Base-by-base conservation (phyloP, 2,888 invertebrate genomes). In the Meta bourneti region DNA sequence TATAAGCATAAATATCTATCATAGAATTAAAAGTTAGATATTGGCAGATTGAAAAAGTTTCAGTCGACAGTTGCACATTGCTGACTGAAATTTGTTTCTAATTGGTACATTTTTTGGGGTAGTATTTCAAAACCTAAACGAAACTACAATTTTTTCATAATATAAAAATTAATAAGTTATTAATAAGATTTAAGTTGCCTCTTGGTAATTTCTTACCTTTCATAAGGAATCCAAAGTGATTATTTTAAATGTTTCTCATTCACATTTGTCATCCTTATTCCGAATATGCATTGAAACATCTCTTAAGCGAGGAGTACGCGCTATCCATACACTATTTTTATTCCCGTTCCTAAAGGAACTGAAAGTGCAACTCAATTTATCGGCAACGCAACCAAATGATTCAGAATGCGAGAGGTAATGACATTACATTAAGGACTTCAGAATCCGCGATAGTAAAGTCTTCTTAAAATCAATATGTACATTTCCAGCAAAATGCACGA, bases 401-500 rank as follows among this genome's bases (percentile, higher is more conserved):
- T 61, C 61, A 61, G 11, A 61, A 61, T 16, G 61, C 61, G 11
- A 11, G 61, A 61, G 61, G 61, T 61, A 61, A 61, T 61, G 61
- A 61, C 61, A 61, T 61, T 61, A 61, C 61, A 61, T 61, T 61
- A 61, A 61, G 61, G 61, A 61, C 61, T 9, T 61, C 61, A 11
- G 61, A 61, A 61, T 61, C 61, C 48, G 49, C 75, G 75, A 48
- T 75, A 34, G 20, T 7, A 75, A 75, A 75, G 48, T 75, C n/a
- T 9, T 52, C 75, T 54, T 34, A 69, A 84, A 84, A 72, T 84
- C 84, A 75, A 84, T 84, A 84, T 54, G 75, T 84, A 61, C 61
- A 84, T 84, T 84, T 84, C n/a, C 74, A 84, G 84, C 61, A 61
- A 84, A 84, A 84, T 75, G 84, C 79, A 61, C 61, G 34, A 49